Conservation (phyloP, 2,888 invertebrate genomes). For the Cremastinae sp. region DNA sequence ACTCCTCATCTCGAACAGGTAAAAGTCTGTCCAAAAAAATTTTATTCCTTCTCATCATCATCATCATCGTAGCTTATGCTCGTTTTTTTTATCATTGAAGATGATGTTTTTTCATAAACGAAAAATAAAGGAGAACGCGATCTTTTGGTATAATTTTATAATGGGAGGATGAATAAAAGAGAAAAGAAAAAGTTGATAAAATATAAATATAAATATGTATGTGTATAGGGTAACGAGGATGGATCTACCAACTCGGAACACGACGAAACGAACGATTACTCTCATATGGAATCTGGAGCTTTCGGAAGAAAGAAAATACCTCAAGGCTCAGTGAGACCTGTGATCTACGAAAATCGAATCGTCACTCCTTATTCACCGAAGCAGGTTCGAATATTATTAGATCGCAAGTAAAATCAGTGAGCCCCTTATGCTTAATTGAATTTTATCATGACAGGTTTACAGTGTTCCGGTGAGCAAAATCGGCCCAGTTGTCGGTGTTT, state of each 20-base stretch:
- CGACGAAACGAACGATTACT: conserved; percentile 57
- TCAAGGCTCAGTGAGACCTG: conserved; percentile 32
- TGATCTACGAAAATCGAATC: conserved; percentile 20
- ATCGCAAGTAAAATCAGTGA: not conserved
- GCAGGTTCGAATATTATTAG: conserved; percentile 31
- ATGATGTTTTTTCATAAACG: too few species aligned
- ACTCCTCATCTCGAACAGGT: too few species aligned
- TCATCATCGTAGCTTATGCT: too few species aligned
- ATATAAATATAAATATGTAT: too few species aligned
- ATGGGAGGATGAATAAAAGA: too few species aligned
- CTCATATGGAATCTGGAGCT: conserved; percentile 61
- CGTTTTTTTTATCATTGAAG: too few species aligned
- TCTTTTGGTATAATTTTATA: too few species aligned
- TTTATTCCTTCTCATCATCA: too few species aligned
- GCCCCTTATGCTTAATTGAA: not conserved
- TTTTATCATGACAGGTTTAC: conserved; percentile 50
- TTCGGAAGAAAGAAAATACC: conserved; percentile 67
- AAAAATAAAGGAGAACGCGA: too few species aligned
- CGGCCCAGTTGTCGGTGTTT: conserved; percentile 65
- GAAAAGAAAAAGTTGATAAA: too few species aligned
- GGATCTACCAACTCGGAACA: conserved; percentile 55
- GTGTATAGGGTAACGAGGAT: conserved; percentile 43
- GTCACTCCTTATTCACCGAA: conserved; percentile 16
- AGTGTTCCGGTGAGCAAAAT: conserved; percentile 65
- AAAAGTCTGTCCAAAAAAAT: too few species aligned